Conservation (phyloP, 2,113 vertebrate species). For the Dolichallabes microphthalmus region DNA sequence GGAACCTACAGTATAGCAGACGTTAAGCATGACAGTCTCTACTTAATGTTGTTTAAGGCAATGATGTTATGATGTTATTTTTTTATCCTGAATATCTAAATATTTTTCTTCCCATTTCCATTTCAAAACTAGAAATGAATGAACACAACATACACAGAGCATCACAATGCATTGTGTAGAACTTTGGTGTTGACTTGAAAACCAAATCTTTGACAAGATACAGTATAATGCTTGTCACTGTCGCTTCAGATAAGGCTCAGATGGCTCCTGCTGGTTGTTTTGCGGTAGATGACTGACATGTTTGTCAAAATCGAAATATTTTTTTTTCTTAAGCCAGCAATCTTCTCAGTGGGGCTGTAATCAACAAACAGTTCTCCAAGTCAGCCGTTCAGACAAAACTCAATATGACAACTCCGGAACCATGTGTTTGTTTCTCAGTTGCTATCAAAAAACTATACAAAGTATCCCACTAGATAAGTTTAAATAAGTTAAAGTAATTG, state of each 20-base stretch:
- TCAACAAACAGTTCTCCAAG: slow-evolving; percentile 33
- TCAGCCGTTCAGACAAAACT: slow-evolving; percentile 36
- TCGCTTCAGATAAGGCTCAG: slow-evolving; percentile 20
- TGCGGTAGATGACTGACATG: slow-evolving; percentile 35
- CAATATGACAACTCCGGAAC: slow-evolving; percentile 41
- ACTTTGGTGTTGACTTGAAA: not conserved
- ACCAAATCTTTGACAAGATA: not conserved
- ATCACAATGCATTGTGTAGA: not conserved
- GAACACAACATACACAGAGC: not conserved
- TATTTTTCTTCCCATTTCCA: not conserved
- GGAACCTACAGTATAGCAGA: not conserved
- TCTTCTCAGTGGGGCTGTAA: slow-evolving; percentile 42
- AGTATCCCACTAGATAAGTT: slow-evolving; percentile 36
- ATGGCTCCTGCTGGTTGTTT: slow-evolving; percentile 36
- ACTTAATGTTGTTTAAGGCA: not conserved
- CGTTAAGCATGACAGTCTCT: not conserved
- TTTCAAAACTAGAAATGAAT: not conserved
- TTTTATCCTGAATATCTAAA: not conserved
- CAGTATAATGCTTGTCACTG: slow-evolving; percentile 5
- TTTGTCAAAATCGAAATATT: slow-evolving; percentile 38
- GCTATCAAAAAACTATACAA: slow-evolving; percentile 17
- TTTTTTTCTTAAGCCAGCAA: slow-evolving; percentile 35
- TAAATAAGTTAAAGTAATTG: slow-evolving; percentile 35
- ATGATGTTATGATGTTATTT: not conserved
- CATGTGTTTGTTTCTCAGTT: not conserved